Evolutionary conservation across 1,140 invertebrate genomes (phyloP).

Genomic region (Psix sp.): DNA sequence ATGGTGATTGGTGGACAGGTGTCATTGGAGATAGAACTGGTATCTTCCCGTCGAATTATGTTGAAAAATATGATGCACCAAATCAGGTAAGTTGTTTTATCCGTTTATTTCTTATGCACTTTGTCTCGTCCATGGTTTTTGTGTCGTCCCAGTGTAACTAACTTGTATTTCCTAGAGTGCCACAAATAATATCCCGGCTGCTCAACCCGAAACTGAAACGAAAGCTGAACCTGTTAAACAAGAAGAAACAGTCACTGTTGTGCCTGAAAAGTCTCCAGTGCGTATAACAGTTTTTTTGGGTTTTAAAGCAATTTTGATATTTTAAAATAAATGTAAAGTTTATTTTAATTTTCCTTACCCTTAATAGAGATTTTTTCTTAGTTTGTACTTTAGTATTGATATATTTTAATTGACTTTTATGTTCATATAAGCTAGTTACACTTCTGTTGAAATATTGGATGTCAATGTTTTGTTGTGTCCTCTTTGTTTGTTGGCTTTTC

Average conservation of each 20-base stretch:
- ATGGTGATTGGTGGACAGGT: slow-evolving; percentile 99
- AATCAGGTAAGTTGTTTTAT: slow-evolving; percentile 67
- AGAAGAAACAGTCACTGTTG: slow-evolving; percentile 10
- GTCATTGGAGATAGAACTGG: slow-evolving; percentile 88
- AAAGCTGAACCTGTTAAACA: slow-evolving; percentile 8
- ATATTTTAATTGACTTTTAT: slow-evolving; percentile 16
- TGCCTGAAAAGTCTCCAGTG: slow-evolving; percentile 57
- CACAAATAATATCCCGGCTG: slow-evolving; percentile 29
- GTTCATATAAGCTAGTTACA: slow-evolving; percentile 27
- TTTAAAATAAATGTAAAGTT: neutral
- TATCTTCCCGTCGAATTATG: slow-evolving; percentile 97
- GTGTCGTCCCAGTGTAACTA: slow-evolving; percentile 36
- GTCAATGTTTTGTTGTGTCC: neutral
- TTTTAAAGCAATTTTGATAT: neutral
- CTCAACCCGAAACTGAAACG: slow-evolving; percentile 28
- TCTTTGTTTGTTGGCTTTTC: too few species aligned
- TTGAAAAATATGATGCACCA: slow-evolving; percentile 80
- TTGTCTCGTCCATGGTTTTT: slow-evolving; percentile 13
- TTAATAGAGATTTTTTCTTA: neutral
- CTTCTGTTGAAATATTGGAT: slow-evolving; percentile 6
- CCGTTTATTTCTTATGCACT: neutral
- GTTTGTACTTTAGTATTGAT: neutral
- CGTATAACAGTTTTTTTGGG: too few species aligned
- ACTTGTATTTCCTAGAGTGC: slow-evolving; percentile 36
- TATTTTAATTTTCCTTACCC: neutral